Conservation (phyloP, 2,113 vertebrate genomes). For the Verasper variegatus region DNA sequence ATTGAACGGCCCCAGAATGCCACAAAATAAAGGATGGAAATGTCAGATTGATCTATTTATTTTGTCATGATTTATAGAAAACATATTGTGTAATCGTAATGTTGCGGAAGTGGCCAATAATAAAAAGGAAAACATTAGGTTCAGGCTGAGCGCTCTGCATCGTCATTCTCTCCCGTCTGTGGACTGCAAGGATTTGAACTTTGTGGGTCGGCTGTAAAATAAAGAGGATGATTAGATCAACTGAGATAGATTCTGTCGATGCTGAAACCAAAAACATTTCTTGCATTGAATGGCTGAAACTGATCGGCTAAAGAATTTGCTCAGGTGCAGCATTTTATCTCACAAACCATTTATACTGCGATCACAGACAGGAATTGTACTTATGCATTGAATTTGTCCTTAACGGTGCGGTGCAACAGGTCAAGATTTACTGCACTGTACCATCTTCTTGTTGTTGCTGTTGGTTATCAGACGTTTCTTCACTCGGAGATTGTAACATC, state of each 20-base stretch:
- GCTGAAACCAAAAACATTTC: background rate
- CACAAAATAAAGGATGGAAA: constrained; percentile 9
- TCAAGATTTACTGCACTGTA: no score
- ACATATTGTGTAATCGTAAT: background rate
- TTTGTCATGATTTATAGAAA: constrained; percentile 15
- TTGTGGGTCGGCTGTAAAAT: constrained; percentile 47
- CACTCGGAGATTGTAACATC: constrained; percentile 24
- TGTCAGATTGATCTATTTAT: constrained; percentile 18
- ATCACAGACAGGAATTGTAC: constrained; percentile 4
- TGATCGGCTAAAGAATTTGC: background rate
- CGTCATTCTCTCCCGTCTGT: constrained; percentile 14
- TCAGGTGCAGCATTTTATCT: constrained; percentile 13
- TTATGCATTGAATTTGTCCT: constrained; percentile 14
- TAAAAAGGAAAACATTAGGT: background rate
- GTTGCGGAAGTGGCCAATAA: background rate
- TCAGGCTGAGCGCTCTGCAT: constrained; percentile 13
- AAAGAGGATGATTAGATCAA: constrained; percentile 9
- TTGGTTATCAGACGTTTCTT: constrained; percentile 15
- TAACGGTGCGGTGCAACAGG: no score
- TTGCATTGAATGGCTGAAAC: background rate
- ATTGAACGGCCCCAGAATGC: background rate
- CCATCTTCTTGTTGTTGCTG: constrained; percentile 4
- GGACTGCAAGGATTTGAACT: constrained; percentile 16
- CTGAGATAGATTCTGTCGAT: background rate
- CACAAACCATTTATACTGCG: constrained; percentile 8